These are phyloP conservation scores for Corvus moneduloides DNA, from an alignment of 2,113 vertebrate species.

Conservation along the genomic window DNA sequence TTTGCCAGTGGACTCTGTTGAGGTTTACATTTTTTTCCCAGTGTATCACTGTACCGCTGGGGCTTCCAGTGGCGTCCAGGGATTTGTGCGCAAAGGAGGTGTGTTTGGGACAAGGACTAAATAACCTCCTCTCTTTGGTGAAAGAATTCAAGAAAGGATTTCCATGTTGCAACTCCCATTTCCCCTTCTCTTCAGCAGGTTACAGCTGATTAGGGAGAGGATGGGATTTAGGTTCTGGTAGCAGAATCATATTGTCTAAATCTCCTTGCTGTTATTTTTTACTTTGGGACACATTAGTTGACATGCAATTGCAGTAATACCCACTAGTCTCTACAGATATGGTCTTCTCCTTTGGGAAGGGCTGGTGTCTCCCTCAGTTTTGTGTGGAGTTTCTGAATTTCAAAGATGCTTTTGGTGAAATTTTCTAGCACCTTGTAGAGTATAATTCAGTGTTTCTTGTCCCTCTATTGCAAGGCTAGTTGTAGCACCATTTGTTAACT, in stretches of 20 bases:
- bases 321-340: neutral
- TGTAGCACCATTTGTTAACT: neutral
- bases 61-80: neutral
- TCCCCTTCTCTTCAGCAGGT: neutral
- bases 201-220: neutral
- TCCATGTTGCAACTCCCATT: neutral
- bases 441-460: constrained; percentile 22
- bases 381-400: neutral
- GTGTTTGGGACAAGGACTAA: neutral
- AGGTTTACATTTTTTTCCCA: neutral
- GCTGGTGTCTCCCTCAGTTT: neutral
- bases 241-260: neutral
- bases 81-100: neutral
- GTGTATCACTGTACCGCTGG: neutral
- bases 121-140: neutral
- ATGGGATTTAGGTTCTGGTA: neutral
- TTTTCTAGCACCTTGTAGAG: neutral
- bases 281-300: neutral
- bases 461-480: neutral
- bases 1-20: neutral
- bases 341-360: constrained; percentile 16
- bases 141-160: neutral
- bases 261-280: neutral
- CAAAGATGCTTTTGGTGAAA: neutral
- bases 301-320: neutral